Evolutionary conservation across 2,888 invertebrate genomes (phyloP), one percentile per base, ranked within the genome.

Genomic region (Tromatobia lineatoria): DNA sequence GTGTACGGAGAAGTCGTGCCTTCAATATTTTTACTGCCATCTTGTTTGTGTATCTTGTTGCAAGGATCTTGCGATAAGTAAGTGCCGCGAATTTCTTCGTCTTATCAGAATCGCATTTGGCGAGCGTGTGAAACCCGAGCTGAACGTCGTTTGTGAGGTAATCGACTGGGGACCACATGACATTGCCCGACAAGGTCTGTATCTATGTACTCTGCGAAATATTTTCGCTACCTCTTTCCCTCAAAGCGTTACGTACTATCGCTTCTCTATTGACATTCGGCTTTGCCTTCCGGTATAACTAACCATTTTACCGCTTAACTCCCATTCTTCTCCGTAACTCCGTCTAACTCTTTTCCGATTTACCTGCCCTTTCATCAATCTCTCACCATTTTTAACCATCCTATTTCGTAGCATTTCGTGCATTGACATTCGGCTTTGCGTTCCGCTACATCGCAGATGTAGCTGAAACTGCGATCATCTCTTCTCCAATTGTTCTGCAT

Each of bases 101-200:
- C 20, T 45, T 64, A 64, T 70, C 47, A 52, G 10, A 34, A 20
- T 59, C 29, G 11, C 20, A 59, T 13, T 23, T n/a, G n/a, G 23
- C 54, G 13, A 13, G 23, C 25, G 52, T 18, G 54, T 25, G 38
- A 20, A 13, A 64, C 64, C 20, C 64, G 29, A 64, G 23, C n/a
- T n/a, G n/a, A 20, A 1, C 7, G 61, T 34, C 38, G 25, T 67
- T 54, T 42, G 70, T n/a, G 13, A 15, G 29, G 54, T 38, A 54
- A 75, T 82, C 75, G 82, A 79, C 74, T 66, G 34, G 71, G 74
- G 54, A 79, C 69, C 82, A 59, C 82, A 79, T 83, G 80, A 83
- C 75, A 83, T 80, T 80, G 80, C 66, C 75, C 59, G 75, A 80
- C 83, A 80, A 83, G 83, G 83, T 83, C 74, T 75, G 79, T 70